These are phyloP conservation scores for Zaprionus gabonicus DNA, from an alignment of 1,140 invertebrate species.

Conservation along the genomic window DNA sequence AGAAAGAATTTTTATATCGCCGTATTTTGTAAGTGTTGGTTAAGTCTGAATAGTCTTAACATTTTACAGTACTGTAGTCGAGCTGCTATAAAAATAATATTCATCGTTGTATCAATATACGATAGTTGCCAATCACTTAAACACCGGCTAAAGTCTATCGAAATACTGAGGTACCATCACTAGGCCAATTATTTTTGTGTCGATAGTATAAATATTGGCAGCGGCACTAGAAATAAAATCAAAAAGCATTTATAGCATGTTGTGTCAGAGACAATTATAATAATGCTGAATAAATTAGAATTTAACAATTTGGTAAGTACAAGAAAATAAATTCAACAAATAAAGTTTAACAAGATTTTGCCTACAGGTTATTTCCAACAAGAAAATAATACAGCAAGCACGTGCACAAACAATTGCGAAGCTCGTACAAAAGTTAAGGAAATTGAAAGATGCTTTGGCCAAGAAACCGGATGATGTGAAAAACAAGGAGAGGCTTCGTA, in stretches of 20 bases:
- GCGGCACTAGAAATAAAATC: neutral
- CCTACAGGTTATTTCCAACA: slow-evolving; percentile 71
- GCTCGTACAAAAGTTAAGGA: slow-evolving; percentile 75
- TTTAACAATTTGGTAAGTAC: slow-evolving; percentile 80
- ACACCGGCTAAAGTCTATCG: neutral
- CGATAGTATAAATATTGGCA: neutral
- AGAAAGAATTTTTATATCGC: slow-evolving; percentile 51
- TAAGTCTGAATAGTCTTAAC: neutral
- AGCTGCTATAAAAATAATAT: slow-evolving; percentile 12
- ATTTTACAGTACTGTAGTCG: slow-evolving; percentile 25
- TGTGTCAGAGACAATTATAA: slow-evolving; percentile 13
- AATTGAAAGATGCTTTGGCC: slow-evolving; percentile 55
- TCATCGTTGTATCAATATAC: slow-evolving; percentile 1
- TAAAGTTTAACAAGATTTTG: neutral
- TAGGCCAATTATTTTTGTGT: neutral
- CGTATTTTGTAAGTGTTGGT: slow-evolving; percentile 50
- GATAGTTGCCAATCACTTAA: neutral
- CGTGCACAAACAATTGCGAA: slow-evolving; percentile 76
- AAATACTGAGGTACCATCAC: neutral
- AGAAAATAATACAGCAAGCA: slow-evolving; percentile 69
- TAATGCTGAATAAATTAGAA: slow-evolving; percentile 76
- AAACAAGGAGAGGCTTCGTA: slow-evolving; percentile 55
- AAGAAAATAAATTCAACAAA: neutral
- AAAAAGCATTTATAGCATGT: slow-evolving; percentile 12
- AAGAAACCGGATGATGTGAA: slow-evolving; percentile 60